phyloP scores from a whole-genome alignment of 2,888 invertebrate species.

The Portevinia maculata region DNA sequence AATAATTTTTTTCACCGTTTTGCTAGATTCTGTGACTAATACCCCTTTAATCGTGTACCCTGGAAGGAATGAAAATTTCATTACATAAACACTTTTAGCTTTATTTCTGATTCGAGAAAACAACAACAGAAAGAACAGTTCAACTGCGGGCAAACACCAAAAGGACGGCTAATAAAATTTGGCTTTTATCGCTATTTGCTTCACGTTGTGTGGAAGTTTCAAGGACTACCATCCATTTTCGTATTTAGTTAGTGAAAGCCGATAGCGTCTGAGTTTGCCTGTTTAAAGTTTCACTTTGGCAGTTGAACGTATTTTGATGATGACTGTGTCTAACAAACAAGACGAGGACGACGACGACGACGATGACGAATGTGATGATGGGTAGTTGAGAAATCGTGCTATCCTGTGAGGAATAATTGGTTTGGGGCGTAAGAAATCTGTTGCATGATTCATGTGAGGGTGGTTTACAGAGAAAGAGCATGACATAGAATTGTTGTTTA shows the following conservation, averaged over 20 bases:
- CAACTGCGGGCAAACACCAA: constrained; percentile 15
- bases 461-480: constrained; percentile 18
- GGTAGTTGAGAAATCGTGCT: constrained; percentile 1
- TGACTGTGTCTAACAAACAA: neutral
- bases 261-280: constrained; percentile 14
- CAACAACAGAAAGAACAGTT: neutral
- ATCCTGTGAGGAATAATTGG: constrained; percentile 14
- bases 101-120: constrained; percentile 25
- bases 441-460: constrained; percentile 59
- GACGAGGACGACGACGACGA: neutral
- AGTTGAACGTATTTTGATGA: constrained; percentile 37
- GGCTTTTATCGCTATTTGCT: constrained; percentile 44
- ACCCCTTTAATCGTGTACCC: neutral
- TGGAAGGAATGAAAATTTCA: constrained; percentile 39
- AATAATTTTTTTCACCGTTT: constrained; percentile 39
- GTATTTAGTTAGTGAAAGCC: constrained; percentile 2
- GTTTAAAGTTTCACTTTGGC: constrained; percentile 52
- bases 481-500: constrained; percentile 2
- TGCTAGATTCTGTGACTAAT: constrained; percentile 16
- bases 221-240: constrained; percentile 17
- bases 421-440: constrained; percentile 48
- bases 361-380: constrained; percentile 6
- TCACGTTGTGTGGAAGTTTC: constrained; percentile 49
- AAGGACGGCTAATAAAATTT: constrained; percentile 51
- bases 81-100: constrained; percentile 49